phyloP scores from a whole-genome alignment of 2,113 vertebrate genomes.

The Calonectris borealis region DNA sequence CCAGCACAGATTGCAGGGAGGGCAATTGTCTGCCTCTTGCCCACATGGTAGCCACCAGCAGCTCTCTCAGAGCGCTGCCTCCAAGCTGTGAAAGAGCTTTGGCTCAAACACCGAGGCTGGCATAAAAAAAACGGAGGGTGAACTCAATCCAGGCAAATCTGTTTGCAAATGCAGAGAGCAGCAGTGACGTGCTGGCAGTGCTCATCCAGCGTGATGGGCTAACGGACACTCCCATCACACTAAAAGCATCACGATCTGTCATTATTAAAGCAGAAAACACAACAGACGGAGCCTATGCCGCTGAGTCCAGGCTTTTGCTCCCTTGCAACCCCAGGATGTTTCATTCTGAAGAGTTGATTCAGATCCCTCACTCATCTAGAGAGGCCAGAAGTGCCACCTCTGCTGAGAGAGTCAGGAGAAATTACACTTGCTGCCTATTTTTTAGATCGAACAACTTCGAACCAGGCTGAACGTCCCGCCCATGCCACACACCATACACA shows the following conservation, averaged over 20 bases:
- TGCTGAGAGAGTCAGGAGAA: neutral
- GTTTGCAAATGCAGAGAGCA: conserved; percentile 10
- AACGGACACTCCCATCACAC: neutral
- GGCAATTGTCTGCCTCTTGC: neutral
- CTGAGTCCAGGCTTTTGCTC: neutral
- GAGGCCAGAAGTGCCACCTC: neutral
- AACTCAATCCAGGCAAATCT: conserved; percentile 15
- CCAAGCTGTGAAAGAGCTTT: neutral
- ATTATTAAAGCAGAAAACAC: conserved; percentile 31
- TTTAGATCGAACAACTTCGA: neutral
- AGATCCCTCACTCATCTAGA: neutral
- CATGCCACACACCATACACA: neutral
- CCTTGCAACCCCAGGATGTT: neutral
- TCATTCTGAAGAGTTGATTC: neutral
- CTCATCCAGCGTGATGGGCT: neutral
- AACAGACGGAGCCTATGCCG: neutral
- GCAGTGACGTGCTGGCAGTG: neutral
- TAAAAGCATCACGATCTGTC: conserved; percentile 7
- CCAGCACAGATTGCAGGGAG: neutral
- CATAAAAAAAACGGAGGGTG: neutral
- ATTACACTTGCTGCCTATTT: neutral
- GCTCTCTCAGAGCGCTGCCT: neutral
- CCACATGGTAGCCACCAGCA: neutral
- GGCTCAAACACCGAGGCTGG: neutral
- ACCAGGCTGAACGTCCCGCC: neutral